Base-by-base conservation (phyloP, 2,113 vertebrate genomes). In the Pleuronectes platessa region DNA sequence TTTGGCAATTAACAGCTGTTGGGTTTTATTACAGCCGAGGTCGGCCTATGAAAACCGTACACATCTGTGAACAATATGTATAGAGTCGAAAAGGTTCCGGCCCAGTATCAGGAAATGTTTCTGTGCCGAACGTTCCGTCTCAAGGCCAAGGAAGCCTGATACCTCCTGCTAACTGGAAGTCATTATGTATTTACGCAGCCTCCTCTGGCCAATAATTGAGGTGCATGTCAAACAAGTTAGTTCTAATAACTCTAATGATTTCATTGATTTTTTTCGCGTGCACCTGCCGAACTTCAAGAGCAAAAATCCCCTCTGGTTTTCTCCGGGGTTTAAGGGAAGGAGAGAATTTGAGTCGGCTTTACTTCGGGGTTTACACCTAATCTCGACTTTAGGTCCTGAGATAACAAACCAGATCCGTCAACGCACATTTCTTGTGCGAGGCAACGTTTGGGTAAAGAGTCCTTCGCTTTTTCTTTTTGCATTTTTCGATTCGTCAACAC, bases 1-100 rank as follows among this genome's bases (percentile, higher is more conserved):
- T 86, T 82, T 81, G 56, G 72, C 70, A 87, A 88, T 91, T 90
- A 90, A 75, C 88, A 87, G 79, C 79, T 89, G 81, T 84, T 82
- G 68, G n/a, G 23, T 88, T 87, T 87, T 66, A 81, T 54, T 59
- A 49, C 63, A 78, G 66, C 5, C 5, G 26, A 68, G 68, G 71
- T 40, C n/a, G 66, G 26, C 78, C 83, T 73, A 14, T n/a, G 63
- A 56, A 81, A 81, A 73, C 71, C 31, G 70, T 21, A 80, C 68
- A 92, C 92, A 93, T 92, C 89, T 93, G 92, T 51, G 85, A 81
- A 62, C 86, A 91, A 91, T 86, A 85, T 90, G 80, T 70, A 90
- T 63, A 26, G 65, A 74, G 78, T 20, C 53, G 60, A 71, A 31
- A 83, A 86, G 53, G 63, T 82, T 86, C 65, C 76, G 74, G 35